phyloP scores from a whole-genome alignment of 2,888 invertebrate species.

The Leptinotarsa juncta region DNA sequence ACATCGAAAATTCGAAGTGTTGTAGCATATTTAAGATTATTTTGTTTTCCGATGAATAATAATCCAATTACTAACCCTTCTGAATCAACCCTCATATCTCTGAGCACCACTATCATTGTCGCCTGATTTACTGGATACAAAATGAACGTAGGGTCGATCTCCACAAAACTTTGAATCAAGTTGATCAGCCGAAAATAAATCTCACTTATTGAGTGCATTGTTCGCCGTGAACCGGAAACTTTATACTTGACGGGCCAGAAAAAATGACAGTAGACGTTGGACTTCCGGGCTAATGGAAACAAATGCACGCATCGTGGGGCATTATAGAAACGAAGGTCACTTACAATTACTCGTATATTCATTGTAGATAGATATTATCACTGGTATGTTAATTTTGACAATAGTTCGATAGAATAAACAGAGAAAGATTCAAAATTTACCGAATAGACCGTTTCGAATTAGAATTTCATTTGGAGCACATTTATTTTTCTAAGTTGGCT shows the following conservation, averaged over 20 bases:
- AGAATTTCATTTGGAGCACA: too few relatives aligned
- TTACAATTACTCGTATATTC: conserved; percentile 16
- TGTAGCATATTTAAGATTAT: too few relatives aligned
- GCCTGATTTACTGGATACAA: neutral
- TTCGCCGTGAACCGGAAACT: conserved; percentile 51
- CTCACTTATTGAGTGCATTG: conserved; percentile 26
- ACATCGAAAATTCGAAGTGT: too few relatives aligned
- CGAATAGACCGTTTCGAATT: too few relatives aligned
- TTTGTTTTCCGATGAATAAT: too few relatives aligned
- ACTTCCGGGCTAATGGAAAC: conserved; percentile 34
- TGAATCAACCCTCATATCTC: neutral
- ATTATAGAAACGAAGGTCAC: conserved; percentile 23
- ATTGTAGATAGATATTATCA: conserved; percentile 39
- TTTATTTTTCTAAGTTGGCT: too few relatives aligned
- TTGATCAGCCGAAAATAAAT: conserved; percentile 17
- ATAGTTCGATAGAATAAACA: conserved; percentile 22
- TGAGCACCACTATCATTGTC: neutral
- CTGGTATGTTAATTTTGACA: conserved; percentile 32
- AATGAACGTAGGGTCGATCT: neutral
- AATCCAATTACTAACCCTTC: too few relatives aligned
- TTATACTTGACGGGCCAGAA: conserved; percentile 53
- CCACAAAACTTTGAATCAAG: conserved; percentile 3
- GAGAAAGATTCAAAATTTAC: neutral
- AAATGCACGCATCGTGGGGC: conserved; percentile 13
- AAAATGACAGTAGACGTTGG: conserved; percentile 26